phyloP scores from a whole-genome alignment of 2,113 vertebrate species.

The Poeciliopsis turrubarensis region DNA sequence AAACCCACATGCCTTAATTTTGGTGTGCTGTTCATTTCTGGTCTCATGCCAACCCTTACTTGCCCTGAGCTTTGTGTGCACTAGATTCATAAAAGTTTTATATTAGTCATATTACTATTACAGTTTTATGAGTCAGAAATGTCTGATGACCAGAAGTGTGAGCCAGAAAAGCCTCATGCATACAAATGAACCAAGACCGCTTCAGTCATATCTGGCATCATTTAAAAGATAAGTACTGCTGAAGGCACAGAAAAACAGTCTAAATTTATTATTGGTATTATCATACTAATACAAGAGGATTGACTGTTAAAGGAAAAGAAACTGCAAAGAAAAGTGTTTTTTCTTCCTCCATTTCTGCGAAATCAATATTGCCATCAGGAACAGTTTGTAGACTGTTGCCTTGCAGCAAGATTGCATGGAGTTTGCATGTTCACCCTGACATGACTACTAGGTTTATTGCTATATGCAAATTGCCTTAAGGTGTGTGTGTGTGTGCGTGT shows the following conservation, averaged over 20 bases:
- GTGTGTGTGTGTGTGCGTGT: too few species aligned
- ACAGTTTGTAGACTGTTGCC: too few species aligned
- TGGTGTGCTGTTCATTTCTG: background rate
- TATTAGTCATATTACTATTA: background rate
- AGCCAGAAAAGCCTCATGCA: background rate
- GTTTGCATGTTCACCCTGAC: too few species aligned
- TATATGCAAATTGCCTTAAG: too few species aligned
- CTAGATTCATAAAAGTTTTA: background rate
- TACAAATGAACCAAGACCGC: background rate
- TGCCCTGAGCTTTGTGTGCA: slow-evolving; percentile 3
- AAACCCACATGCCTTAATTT: background rate
- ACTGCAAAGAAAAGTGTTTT: too few species aligned
- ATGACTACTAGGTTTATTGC: too few species aligned
- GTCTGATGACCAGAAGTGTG: background rate
- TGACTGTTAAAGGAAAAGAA: too few species aligned
- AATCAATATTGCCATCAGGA: too few species aligned
- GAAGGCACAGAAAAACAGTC: background rate
- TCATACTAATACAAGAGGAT: too few species aligned
- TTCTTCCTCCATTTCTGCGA: too few species aligned
- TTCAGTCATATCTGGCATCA: background rate
- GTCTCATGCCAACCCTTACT: background rate
- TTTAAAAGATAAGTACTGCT: background rate
- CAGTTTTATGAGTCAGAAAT: slow-evolving; percentile 15
- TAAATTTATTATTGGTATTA: too few species aligned
- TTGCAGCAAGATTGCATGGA: too few species aligned